phyloP scores from a whole-genome alignment of 2,888 invertebrate genomes.

The Ethmia dodecea region DNA sequence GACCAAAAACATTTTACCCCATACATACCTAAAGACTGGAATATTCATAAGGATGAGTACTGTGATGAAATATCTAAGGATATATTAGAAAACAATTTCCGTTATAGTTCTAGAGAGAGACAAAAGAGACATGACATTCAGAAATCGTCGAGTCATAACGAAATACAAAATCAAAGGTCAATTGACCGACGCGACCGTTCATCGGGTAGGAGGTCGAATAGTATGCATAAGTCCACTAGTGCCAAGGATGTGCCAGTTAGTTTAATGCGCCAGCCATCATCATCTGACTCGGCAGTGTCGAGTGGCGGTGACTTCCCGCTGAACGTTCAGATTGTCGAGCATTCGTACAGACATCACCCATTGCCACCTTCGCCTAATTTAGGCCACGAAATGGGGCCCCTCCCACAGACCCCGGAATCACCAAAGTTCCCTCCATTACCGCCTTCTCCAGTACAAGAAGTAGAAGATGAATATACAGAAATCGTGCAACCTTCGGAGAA shows the following conservation, averaged over 20 bases:
- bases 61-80: slow-evolving; percentile 73
- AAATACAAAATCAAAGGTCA: slow-evolving; percentile 75
- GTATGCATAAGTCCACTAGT: slow-evolving; percentile 86
- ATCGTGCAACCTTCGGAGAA: slow-evolving; percentile 74
- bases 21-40: slow-evolving; percentile 76
- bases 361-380: slow-evolving; percentile 60
- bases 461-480: slow-evolving; percentile 86
- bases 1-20: slow-evolving; percentile 74
- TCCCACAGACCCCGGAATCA: slow-evolving; percentile 70
- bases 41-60: slow-evolving; percentile 77
- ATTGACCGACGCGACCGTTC: slow-evolving; percentile 58
- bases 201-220: slow-evolving; percentile 73
- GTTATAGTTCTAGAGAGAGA: slow-evolving; percentile 73
- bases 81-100: slow-evolving; percentile 70
- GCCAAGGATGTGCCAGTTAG: slow-evolving; percentile 83
- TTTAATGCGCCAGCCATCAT: slow-evolving; percentile 71
- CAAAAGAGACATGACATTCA: slow-evolving; percentile 77
- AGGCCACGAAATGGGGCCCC: slow-evolving; percentile 62
- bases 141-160: slow-evolving; percentile 80
- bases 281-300: slow-evolving; percentile 71
- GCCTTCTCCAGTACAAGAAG: slow-evolving; percentile 90
- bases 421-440: slow-evolving; percentile 86
- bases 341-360: slow-evolving; percentile 66
- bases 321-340: slow-evolving; percentile 82
- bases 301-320: slow-evolving; percentile 79